A percentile compares a stretch with the other conserved stretches of the same genome.
Conservation (phyloP, 2,113 vertebrate genomes). For the Rhadina sibilatrix region DNA sequence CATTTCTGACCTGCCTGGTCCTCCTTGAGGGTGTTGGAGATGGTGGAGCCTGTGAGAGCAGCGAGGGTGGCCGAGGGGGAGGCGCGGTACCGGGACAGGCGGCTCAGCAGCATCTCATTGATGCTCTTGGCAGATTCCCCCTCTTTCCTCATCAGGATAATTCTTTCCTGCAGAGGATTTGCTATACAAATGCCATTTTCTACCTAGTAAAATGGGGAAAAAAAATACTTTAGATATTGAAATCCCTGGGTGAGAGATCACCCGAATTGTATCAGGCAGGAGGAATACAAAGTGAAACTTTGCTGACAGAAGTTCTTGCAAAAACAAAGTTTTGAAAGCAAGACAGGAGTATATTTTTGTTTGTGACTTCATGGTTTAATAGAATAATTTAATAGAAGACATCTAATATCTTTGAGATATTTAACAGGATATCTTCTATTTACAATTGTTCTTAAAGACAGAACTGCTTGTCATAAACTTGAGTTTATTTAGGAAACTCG, state of each 20-base stretch:
- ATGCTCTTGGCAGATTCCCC: constrained; percentile 98
- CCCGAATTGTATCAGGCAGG: fast-evolving
- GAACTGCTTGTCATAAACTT: background rate
- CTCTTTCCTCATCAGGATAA: constrained; percentile 94
- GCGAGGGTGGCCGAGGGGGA: constrained; percentile 95
- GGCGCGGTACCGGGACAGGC: constrained; percentile 93
- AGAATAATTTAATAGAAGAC: background rate
- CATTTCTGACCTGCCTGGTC: constrained; percentile 88
- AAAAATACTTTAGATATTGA: background rate
- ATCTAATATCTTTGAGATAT: background rate
- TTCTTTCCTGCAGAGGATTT: constrained; percentile 88
- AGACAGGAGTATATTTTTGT: background rate
- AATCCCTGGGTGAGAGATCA: background rate
- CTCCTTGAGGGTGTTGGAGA: constrained; percentile 96
- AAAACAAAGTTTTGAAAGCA: background rate
- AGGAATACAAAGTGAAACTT: background rate
- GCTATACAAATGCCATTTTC: constrained; percentile 87
- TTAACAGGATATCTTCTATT: background rate
- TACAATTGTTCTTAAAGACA: background rate
- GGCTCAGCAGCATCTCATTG: constrained; percentile 96
- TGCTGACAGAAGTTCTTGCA: background rate
- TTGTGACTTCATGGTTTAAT: background rate
- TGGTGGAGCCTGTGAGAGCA: constrained; percentile 94
- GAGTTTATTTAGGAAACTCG: background rate
- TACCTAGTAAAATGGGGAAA: constrained; percentile 65